Evolutionary conservation across 2,797 vertebrate genomes (phyloP).

Genomic region (Darevskia nairensis): DNA sequence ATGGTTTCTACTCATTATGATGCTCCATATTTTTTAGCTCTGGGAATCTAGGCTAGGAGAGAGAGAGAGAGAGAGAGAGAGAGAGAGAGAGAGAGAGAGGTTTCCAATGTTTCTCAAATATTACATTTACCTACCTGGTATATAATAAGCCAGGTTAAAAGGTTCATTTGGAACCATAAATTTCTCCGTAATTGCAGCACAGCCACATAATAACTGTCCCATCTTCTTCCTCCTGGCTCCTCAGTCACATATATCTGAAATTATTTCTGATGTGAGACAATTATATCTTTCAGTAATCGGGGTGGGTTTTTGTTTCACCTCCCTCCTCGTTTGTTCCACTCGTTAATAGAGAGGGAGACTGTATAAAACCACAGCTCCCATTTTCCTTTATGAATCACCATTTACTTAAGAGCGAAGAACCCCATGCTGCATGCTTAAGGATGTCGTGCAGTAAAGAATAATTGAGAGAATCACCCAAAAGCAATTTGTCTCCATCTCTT

Average conservation of each 20-base stretch:
- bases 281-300: background rate
- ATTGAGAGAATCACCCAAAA: background rate
- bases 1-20: background rate
- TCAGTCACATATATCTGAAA: background rate
- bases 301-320: background rate
- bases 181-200: background rate
- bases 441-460: too few species aligned
- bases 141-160: slow-evolving; percentile 18
- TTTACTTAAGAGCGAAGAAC: too few species aligned
- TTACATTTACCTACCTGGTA: slow-evolving; percentile 1
- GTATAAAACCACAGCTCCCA: too few species aligned
- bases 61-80: background rate
- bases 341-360: too few species aligned
- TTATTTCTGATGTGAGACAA: background rate
- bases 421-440: too few species aligned
- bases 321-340: too few species aligned
- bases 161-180: slow-evolving; percentile 33
- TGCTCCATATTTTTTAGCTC: background rate
- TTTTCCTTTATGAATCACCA: too few species aligned
- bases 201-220: background rate
- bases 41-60: background rate
- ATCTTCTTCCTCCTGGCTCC: slow-evolving; percentile 1
- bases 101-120: background rate
- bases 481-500: background rate
- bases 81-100: background rate